These are phyloP conservation scores for Dicyrtomina minuta DNA, from an alignment of 2,888 invertebrate genomes.

Conservation along the genomic window DNA sequence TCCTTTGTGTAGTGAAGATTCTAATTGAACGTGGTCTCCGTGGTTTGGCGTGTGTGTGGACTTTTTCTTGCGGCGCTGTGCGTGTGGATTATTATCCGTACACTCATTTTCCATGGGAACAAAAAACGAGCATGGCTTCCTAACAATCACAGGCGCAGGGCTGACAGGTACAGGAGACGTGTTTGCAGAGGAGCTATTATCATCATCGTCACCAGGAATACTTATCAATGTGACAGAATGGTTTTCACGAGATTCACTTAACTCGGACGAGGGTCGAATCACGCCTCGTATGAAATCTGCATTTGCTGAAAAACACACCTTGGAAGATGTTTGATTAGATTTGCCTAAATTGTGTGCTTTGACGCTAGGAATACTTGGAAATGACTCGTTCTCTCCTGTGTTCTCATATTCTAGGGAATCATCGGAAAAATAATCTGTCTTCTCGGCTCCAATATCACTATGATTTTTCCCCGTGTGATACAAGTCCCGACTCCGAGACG, in stretches of 20 bases:
- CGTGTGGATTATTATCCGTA: not conserved
- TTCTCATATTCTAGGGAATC: slow-evolving; percentile 48
- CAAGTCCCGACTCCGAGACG: not conserved
- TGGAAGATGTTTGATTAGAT: slow-evolving; percentile 15
- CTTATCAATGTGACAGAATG: not conserved
- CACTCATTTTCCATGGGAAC: slow-evolving; percentile 38
- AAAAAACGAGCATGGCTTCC: slow-evolving; percentile 52
- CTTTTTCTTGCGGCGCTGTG: not conserved
- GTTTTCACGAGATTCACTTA: too few relatives aligned
- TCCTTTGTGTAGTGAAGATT: not conserved
- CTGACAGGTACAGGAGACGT: not conserved
- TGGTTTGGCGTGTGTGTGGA: not conserved
- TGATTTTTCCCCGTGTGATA: not conserved
- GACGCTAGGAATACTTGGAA: not conserved
- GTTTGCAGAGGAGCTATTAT: too few relatives aligned
- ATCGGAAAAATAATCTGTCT: slow-evolving; percentile 52
- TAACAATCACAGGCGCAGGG: slow-evolving; percentile 5
- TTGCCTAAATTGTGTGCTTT: too few relatives aligned
- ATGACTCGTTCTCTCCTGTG: not conserved
- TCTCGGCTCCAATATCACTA: slow-evolving; percentile 36
- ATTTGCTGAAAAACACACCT: not conserved
- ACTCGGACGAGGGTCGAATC: too few relatives aligned
- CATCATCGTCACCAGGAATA: not conserved
- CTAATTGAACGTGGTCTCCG: too few relatives aligned
- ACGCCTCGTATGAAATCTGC: not conserved